Percentiles rank a stretch among this genome's conserved stretches.
phyloP scores from a whole-genome alignment of 92 coral and sea anemone species.

The Porites rus region DNA sequence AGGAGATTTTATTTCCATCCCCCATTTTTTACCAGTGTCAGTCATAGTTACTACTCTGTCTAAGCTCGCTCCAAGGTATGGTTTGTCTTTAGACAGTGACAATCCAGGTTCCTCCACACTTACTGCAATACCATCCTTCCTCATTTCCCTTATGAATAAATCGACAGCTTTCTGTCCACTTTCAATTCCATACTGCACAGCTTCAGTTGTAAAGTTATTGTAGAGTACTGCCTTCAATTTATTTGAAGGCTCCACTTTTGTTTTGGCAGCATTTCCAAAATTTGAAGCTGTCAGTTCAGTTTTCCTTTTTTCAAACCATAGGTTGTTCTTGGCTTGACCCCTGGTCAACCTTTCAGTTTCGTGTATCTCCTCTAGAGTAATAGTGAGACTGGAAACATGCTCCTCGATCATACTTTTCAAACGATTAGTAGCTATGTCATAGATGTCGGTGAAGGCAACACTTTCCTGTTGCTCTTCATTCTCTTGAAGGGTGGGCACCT shows the following conservation, averaged over 20 bases:
- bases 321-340: slow-evolving; percentile 54
- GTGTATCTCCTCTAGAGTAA: slow-evolving; percentile 20
- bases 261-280: slow-evolving; percentile 61
- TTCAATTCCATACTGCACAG: slow-evolving; percentile 63
- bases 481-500: slow-evolving; percentile 23
- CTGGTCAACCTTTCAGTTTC: slow-evolving; percentile 62
- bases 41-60: slow-evolving; percentile 47
- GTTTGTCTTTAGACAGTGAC: slow-evolving; percentile 52
- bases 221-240: slow-evolving; percentile 58
- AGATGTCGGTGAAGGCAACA: slow-evolving; percentile 37
- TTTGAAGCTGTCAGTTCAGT: slow-evolving; percentile 66
- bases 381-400: slow-evolving; percentile 24
- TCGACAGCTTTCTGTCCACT: slow-evolving; percentile 56
- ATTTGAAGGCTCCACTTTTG: slow-evolving; percentile 62
- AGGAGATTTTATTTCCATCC: slow-evolving; percentile 62
- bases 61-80: slow-evolving; percentile 55
- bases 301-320: slow-evolving; percentile 67
- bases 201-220: slow-evolving; percentile 56
- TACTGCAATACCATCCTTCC: slow-evolving; percentile 18
- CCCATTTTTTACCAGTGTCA: slow-evolving; percentile 58
- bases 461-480: slow-evolving; percentile 33
- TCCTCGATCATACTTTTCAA: slow-evolving; percentile 39
- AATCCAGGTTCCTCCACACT: slow-evolving; percentile 64
- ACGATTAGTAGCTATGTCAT: slow-evolving; percentile 41
- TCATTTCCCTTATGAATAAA: slow-evolving; percentile 35